These are phyloP conservation scores for Marmota flaviventris DNA, from an alignment of 2,113 vertebrate species.

Conservation along the genomic window DNA sequence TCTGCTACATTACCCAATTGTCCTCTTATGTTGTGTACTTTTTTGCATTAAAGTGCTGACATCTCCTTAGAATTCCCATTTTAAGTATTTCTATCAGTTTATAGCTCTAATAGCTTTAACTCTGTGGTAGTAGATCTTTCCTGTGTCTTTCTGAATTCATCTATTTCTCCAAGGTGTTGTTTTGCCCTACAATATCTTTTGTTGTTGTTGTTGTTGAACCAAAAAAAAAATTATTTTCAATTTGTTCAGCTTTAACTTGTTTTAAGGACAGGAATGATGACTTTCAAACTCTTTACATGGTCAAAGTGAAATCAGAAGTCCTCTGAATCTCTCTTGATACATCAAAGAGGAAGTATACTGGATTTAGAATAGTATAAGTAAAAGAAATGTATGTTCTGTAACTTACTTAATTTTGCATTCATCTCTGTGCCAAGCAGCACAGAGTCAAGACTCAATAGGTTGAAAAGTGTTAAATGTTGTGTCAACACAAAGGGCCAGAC, in stretches of 20 bases:
- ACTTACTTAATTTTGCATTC: background rate
- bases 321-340: background rate
- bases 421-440: background rate
- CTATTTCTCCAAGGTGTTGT: background rate
- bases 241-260: background rate
- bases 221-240: constrained; percentile 13
- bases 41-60: background rate
- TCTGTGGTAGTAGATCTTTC: background rate
- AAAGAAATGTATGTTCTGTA: background rate
- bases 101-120: background rate
- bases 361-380: background rate
- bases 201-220: background rate
- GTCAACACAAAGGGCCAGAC: background rate
- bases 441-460: background rate
- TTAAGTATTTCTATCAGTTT: background rate
- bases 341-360: background rate
- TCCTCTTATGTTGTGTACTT: background rate
- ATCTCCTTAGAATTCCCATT: background rate
- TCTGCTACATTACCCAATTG: background rate
- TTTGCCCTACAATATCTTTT: background rate
- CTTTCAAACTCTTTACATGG: background rate
- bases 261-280: background rate
- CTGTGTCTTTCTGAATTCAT: background rate
- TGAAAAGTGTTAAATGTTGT: background rate
- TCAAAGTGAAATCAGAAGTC: background rate